Percentiles rank a stretch among this genome's conserved stretches.
phyloP scores from a whole-genome alignment of 2,113 vertebrate species.

The Nyctereutes procyonoides region DNA sequence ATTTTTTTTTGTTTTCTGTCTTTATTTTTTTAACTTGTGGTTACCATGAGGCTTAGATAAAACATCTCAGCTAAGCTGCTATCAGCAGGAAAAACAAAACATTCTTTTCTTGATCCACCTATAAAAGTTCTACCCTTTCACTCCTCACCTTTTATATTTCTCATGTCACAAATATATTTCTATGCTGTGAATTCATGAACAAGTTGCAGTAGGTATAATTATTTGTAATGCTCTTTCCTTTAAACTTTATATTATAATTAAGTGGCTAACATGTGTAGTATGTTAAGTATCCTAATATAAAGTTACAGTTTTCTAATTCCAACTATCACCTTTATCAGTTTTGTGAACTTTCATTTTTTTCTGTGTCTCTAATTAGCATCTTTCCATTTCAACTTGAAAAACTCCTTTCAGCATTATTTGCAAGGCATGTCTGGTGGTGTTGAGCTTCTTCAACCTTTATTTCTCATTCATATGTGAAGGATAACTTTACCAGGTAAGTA shows the following conservation, averaged over 20 bases:
- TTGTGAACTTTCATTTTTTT: not conserved
- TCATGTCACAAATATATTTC: not conserved
- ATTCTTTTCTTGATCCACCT: not conserved
- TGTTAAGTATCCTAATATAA: not conserved
- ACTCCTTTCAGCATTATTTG: not conserved
- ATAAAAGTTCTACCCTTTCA: not conserved
- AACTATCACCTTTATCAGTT: not conserved
- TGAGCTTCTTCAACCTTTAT: not conserved
- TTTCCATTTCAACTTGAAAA: not conserved
- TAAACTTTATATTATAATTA: not conserved
- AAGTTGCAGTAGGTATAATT: not conserved
- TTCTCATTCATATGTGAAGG: not conserved
- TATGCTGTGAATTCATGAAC: not conserved
- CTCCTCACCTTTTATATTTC: not conserved
- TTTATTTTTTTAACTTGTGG: not conserved
- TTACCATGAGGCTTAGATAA: not conserved
- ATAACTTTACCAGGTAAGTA: not conserved
- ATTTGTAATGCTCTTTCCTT: not conserved
- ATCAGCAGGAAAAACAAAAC: not conserved
- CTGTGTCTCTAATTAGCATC: not conserved
- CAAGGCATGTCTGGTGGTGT: too few relatives aligned
- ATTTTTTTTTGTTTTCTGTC: not conserved
- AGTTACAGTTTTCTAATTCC: not conserved
- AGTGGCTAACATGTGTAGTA: not conserved
- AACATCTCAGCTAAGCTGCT: not conserved